phyloP scores from a whole-genome alignment of 2,888 invertebrate genomes.

The Clostera curtula region DNA sequence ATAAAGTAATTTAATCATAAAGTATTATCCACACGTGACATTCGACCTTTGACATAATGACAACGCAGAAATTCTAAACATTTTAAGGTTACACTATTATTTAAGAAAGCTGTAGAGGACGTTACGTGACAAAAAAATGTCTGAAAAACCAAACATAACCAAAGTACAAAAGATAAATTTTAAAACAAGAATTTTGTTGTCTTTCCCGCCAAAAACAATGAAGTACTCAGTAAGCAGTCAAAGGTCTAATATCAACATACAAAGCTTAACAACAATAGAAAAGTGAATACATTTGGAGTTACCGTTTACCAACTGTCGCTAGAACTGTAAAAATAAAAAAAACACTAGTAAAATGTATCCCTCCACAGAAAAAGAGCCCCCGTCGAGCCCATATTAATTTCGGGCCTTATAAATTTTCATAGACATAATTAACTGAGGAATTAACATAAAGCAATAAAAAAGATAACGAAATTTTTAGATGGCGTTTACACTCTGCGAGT shows the following conservation, averaged over 20 bases:
- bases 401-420: conserved; percentile 69
- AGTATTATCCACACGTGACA: too few species aligned
- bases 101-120: too few species aligned
- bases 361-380: conserved; percentile 52
- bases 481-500: conserved; percentile 54
- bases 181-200: too few species aligned
- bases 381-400: conserved; percentile 57
- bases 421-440: conserved; percentile 72
- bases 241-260: conserved; percentile 51
- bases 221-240: too few species aligned
- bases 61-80: too few species aligned
- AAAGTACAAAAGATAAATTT: too few species aligned
- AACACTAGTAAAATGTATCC: conserved; percentile 62
- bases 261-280: conserved; percentile 45
- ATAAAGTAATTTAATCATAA: too few species aligned
- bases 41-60: too few species aligned
- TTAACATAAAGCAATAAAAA: conserved; percentile 72
- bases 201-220: too few species aligned
- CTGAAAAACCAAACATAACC: too few species aligned
- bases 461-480: conserved; percentile 70
- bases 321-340: conserved; percentile 43
- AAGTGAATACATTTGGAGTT: conserved; percentile 56
- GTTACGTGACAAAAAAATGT: too few species aligned
- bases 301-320: conserved; percentile 61
- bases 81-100: too few species aligned